Conservation (phyloP, 2,113 vertebrate genomes). For the Oncorhynchus kisutch region DNA sequence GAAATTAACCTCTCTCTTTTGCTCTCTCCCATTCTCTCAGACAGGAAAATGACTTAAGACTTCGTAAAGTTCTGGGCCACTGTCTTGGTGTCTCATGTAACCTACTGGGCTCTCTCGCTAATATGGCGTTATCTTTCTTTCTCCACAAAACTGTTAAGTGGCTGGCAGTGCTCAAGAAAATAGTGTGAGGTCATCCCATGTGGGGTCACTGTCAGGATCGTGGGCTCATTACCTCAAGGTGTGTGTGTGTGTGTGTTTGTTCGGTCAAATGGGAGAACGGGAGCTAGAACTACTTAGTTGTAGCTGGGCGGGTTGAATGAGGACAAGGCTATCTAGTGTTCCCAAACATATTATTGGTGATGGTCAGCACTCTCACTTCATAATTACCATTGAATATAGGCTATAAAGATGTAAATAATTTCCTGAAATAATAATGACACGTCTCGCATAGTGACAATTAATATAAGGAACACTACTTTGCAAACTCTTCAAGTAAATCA, state of each 20-base stretch:
- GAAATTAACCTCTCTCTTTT: background rate
- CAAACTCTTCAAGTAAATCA: background rate
- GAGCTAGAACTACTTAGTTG: background rate
- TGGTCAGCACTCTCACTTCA: too few relatives aligned
- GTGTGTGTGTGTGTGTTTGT: background rate
- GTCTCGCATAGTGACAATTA: background rate
- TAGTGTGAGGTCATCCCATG: conserved; percentile 32
- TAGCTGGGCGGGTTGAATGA: background rate
- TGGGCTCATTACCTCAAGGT: conserved; percentile 29
- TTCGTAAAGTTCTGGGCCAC: conserved; percentile 42
- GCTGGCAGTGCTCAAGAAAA: conserved; percentile 34
- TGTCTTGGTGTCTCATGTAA: conserved; percentile 3
- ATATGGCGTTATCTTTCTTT: conserved; percentile 79
- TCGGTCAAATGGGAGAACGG: background rate
- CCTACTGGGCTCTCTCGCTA: conserved; percentile 13
- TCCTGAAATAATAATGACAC: background rate
- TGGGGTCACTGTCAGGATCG: conserved; percentile 42
- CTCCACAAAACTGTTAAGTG: conserved; percentile 48
- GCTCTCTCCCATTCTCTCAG: conserved; percentile 22
- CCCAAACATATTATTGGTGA: background rate
- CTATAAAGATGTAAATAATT: too few relatives aligned
- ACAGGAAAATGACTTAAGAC: conserved; percentile 48
- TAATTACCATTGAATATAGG: too few relatives aligned
- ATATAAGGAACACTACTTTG: background rate
- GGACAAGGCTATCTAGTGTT: background rate